Base-by-base conservation (phyloP, 2,888 invertebrate species). In the Drosophila formosana region DNA sequence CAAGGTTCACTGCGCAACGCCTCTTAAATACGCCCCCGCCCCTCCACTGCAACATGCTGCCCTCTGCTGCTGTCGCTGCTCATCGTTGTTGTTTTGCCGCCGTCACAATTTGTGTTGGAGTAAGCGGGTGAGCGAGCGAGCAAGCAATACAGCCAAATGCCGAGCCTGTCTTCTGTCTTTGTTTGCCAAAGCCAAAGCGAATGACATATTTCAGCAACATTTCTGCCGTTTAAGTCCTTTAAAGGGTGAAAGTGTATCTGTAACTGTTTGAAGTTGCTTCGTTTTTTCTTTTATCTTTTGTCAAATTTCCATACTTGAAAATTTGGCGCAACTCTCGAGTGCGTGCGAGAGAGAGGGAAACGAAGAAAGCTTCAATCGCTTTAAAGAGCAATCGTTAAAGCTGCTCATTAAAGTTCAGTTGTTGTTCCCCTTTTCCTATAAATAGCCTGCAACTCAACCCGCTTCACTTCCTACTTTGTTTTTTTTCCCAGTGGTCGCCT, bases 1-100 rank as follows among this genome's bases (percentile, higher is more conserved):
- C 81, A 86, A 82, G 82, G 82, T 86, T 86, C 82, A 86, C 86
- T 86, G 87, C 82, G 87, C 82, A 82, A 86, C 81, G 83, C 72
- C 72, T 68, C 80, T 78, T 64, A 63, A 49, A 53, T 52, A 28
- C 49, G 30, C 50, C 66, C 43, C 67, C 60, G 52, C 25, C 39
- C 74, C 55, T 60, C 71, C 61, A 46, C 72, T 72, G 78, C 78
- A 86, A 81, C 81, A 80, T 80, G 78, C 75, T 65, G 62, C 50
- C 62, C 45, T 46, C 57, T 51, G 30, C 37, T 26, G 63, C 45
- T 32, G 18, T 47, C 47, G 39, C 46, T 68, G 55, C 81, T 81
- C 82, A 83, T 83, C 87, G 82, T 78, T 81, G 78, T 78, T 79
- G 69, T 87, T 83, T 84, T 82, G 87, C 88, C 82, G 83, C 84